Conservation (phyloP, 2,888 invertebrate genomes). For the Trilocha varians region DNA sequence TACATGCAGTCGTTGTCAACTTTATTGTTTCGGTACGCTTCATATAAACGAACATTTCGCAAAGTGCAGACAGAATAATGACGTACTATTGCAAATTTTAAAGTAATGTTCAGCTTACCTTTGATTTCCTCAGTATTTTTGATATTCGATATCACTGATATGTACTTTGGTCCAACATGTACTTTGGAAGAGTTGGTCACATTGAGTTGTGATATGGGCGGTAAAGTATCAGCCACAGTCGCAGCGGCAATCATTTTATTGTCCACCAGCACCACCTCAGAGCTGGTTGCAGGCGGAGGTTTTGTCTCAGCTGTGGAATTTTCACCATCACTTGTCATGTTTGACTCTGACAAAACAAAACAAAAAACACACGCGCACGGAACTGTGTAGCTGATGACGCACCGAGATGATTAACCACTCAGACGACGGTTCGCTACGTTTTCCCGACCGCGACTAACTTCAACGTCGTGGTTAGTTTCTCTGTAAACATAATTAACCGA, state of each 20-base stretch:
- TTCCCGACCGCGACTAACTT: conserved; percentile 32
- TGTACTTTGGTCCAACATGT: conserved; percentile 55
- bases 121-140: conserved; percentile 54
- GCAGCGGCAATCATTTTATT: conserved; percentile 22
- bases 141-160: conserved; percentile 51
- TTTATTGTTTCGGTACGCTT: too few species aligned
- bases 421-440: conserved; percentile 29
- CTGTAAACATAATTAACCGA: conserved; percentile 11
- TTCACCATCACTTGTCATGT: conserved; percentile 31
- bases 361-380: conserved; percentile 14
- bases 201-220: conserved; percentile 37
- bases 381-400: conserved; percentile 17
- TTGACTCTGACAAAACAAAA: conserved; percentile 15
- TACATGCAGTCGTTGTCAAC: too few species aligned
- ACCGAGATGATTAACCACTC: conserved; percentile 14
- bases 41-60: conserved; percentile 3
- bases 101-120: conserved; percentile 41
- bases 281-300: conserved; percentile 18
- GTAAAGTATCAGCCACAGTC: conserved; percentile 18
- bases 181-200: conserved; percentile 45
- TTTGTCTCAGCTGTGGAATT: conserved; percentile 16
- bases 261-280: conserved; percentile 38
- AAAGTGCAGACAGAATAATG: conserved; percentile 1
- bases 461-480: conserved; percentile 22
- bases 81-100: too few species aligned